Conservation (phyloP, 2,113 vertebrate species). For the Ictidomys tridecemlineatus region DNA sequence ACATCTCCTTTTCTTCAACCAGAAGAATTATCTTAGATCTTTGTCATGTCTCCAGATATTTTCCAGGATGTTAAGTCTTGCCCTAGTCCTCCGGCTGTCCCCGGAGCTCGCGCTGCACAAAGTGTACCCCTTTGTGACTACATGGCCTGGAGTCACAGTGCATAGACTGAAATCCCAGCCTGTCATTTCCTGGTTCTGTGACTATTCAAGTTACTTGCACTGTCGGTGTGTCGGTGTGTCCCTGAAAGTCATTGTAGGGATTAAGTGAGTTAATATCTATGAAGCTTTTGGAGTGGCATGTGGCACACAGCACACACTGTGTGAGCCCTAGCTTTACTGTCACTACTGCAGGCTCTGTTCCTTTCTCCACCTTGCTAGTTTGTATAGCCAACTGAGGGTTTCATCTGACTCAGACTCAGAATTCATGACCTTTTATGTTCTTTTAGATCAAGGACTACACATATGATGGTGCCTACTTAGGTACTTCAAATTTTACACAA, state of each 20-base stretch:
- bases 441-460: slow-evolving; percentile 12
- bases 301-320: not conserved
- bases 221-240: not conserved
- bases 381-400: not conserved
- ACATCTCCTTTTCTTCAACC: not conserved
- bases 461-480: not conserved
- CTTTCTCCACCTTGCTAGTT: not conserved
- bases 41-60: not conserved
- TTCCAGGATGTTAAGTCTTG: not conserved
- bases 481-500: not conserved
- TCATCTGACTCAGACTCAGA: not conserved
- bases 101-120: not conserved
- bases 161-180: too few species aligned
- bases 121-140: not conserved
- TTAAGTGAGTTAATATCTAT: not conserved
- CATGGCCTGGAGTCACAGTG: not conserved
- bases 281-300: not conserved
- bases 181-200: not conserved
- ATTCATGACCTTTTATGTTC: not conserved
- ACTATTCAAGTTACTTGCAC: not conserved
- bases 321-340: not conserved
- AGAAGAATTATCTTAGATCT: not conserved
- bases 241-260: not conserved
- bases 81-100: not conserved
- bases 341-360: fast-evolving